phyloP scores from a whole-genome alignment of 2,888 invertebrate species.

The Zeuzera pyrina region DNA sequence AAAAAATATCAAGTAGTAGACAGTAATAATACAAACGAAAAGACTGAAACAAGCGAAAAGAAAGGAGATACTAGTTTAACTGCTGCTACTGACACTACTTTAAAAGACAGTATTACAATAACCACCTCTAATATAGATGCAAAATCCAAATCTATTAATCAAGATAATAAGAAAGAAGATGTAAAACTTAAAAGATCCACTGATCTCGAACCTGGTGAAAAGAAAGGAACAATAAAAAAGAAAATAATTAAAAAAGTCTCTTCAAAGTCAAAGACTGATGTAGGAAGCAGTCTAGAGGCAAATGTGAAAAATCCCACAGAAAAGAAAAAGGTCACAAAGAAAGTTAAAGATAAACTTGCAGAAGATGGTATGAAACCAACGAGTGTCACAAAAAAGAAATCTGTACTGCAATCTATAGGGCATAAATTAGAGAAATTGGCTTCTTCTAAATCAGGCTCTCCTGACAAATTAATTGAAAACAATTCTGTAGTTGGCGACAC shows the following conservation, averaged over 20 bases:
- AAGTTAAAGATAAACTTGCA: slow-evolving; percentile 46
- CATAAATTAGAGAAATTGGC: slow-evolving; percentile 82
- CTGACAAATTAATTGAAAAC: slow-evolving; percentile 55
- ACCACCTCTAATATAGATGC: slow-evolving; percentile 22
- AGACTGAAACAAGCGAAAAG: slow-evolving; percentile 23
- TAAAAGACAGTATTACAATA: slow-evolving; percentile 33
- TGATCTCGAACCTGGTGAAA: slow-evolving; percentile 40
- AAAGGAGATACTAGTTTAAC: slow-evolving; percentile 32
- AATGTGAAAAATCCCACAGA: slow-evolving; percentile 41
- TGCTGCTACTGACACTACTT: slow-evolving; percentile 29
- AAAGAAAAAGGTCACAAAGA: slow-evolving; percentile 59
- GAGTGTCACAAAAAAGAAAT: slow-evolving; percentile 71
- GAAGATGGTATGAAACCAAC: slow-evolving; percentile 40
- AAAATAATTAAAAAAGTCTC: slow-evolving; percentile 61
- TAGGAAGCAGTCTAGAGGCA: slow-evolving; percentile 32
- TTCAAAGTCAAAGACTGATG: slow-evolving; percentile 59
- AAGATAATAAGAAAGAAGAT: slow-evolving; percentile 35
- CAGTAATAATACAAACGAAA: slow-evolving; percentile 22
- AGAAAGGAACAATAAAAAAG: slow-evolving; percentile 59
- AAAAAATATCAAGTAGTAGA: slow-evolving; percentile 52
- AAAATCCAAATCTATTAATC: slow-evolving; percentile 33
- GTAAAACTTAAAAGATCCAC: slow-evolving; percentile 25
- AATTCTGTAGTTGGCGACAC: slow-evolving; percentile 25
- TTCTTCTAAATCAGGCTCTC: slow-evolving; percentile 62
- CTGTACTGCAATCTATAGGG: slow-evolving; percentile 82